A percentile compares a stretch with the other conserved stretches of the same genome.
These are phyloP conservation scores for Carpatolechia fugitivella DNA, from an alignment of 2,888 invertebrate species.

Conservation along the genomic window DNA sequence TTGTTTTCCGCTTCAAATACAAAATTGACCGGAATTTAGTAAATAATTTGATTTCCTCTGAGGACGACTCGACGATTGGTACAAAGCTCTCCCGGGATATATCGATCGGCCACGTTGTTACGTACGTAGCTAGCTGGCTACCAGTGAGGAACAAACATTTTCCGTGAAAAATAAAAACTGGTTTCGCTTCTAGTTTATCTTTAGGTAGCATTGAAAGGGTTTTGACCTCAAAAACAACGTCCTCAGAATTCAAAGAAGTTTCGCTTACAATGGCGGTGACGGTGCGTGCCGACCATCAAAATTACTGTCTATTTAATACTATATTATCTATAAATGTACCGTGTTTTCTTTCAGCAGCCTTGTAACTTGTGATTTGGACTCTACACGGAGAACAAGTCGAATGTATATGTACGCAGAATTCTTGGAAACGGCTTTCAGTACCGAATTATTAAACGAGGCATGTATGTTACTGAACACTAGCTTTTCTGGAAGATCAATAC, in stretches of 20 bases:
- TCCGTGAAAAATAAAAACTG: neutral
- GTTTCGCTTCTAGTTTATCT: no score
- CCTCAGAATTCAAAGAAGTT: no score
- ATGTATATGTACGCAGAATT: neutral
- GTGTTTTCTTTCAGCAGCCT: conserved; percentile 1
- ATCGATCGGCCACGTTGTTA: neutral
- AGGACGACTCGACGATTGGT: neutral
- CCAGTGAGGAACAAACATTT: neutral
- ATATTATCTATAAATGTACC: neutral
- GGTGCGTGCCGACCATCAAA: no score
- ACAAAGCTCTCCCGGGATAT: neutral
- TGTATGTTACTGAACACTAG: neutral
- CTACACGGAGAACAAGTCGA: neutral
- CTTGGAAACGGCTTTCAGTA: neutral
- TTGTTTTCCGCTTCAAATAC: no score
- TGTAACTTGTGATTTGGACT: neutral
- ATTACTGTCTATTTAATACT: neutral
- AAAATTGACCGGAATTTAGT: neutral
- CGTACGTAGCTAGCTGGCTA: no score
- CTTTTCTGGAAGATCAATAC: conserved; percentile 1
- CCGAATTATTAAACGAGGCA: neutral
- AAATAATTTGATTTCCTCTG: conserved; percentile 3
- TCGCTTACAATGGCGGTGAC: no score
- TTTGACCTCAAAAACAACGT: no score
- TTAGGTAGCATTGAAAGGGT: no score